Base-by-base conservation (phyloP, 2,888 invertebrate species). In the Ophion obscuratus region DNA sequence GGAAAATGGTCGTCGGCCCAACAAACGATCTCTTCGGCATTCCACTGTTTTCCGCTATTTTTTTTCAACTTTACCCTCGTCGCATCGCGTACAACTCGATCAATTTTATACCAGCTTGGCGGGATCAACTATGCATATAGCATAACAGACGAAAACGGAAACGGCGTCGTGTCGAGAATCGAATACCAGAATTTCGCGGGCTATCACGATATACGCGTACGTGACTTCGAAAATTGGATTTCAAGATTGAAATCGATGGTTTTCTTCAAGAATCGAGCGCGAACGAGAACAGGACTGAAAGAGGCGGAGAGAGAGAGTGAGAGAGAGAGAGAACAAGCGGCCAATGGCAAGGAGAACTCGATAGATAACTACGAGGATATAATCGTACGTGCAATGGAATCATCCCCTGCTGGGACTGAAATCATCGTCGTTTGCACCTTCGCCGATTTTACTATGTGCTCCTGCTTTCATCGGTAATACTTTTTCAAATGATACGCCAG, bases 141-240 rank as follows among this genome's bases (percentile, higher is more conserved):
- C 53, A 64, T 17, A 64, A 71, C 79, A 20, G 62, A 62, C 10
- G 27, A 82, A 82, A 82, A 85, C 47, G 79, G 59, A 71, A 85
- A 75, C 70, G 75, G 53, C 75, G 79, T 79, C 75, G 78, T 79
- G 82, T 66, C 40, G 75, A 75, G 79, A 82, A 85, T 85, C 77
- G 78, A 85, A 81, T 75, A 68, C 57, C 47, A 78, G 74, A 78
- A 84, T 84, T 84, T 62, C 10, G 77, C 73, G 73, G 66, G 59
- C 36, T 64, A 59, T 71, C 71, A 40, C 79, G 80, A 68, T 68
- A 75, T 76, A 44, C 44, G 40, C 68, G 74, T 61, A 82, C 85
- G 85, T 85, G 85, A 82, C 82, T 79, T n/a, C 66, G 85, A 85
- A 85, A 85, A 85, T 85, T 85, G 85, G 79, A 85, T 85, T 82